These are phyloP conservation scores for Calliopsis andreniformis DNA, from an alignment of 1,140 invertebrate genomes.

Conservation along the genomic window DNA sequence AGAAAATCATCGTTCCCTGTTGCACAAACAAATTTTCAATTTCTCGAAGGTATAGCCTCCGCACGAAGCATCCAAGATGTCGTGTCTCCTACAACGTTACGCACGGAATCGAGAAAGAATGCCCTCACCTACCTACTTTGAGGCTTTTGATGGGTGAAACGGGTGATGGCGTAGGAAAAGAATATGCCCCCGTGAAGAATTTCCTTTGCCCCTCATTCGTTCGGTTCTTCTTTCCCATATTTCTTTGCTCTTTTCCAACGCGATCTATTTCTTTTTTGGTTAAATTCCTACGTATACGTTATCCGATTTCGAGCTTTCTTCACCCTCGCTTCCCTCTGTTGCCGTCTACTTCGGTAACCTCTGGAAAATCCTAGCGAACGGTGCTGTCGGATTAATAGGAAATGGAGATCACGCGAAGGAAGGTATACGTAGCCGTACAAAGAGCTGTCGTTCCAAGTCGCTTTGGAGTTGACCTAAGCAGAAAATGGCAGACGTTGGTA, in stretches of 20 bases:
- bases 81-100: neutral
- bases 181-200: conserved; percentile 28
- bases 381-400: conserved; percentile 59
- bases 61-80: neutral
- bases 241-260: neutral
- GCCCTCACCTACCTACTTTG: conserved; percentile 42
- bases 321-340: neutral
- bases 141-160: neutral
- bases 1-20: conserved; percentile 37
- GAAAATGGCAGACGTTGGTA: conserved; percentile 68
- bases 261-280: conserved; percentile 30
- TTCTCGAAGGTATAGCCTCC: neutral
- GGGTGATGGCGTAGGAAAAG: conserved; percentile 1
- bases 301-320: conserved; percentile 34
- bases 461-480: conserved; percentile 72
- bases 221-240: no score
- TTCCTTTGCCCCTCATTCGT: conserved; percentile 15
- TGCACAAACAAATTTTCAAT: conserved; percentile 5
- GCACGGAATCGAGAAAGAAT: conserved; percentile 28
- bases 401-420: conserved; percentile 56
- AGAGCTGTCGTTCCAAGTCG: conserved; percentile 36
- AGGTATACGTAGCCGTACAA: conserved; percentile 34
- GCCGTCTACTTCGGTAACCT: neutral
- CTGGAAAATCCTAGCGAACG: no score
- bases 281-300: conserved; percentile 62